phyloP scores from a whole-genome alignment of 2,113 vertebrate genomes.

The Propithecus coquereli region DNA sequence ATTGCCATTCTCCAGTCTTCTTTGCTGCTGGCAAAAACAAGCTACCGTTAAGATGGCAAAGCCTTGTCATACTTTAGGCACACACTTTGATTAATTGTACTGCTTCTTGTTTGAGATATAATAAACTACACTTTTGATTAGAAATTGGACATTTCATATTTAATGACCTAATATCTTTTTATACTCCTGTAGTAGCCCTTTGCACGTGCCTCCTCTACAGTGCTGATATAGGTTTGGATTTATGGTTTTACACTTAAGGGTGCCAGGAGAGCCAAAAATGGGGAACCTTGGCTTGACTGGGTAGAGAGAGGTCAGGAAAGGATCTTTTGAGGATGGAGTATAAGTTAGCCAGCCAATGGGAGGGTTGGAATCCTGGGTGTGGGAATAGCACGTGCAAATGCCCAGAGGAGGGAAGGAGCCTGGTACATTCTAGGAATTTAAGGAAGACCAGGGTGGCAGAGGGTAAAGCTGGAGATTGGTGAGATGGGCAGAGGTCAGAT shows the following conservation, averaged over 20 bases:
- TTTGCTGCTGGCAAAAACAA: no score
- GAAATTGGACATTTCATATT: no score
- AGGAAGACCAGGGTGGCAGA: background rate
- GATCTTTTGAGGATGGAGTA: background rate
- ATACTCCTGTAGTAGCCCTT: background rate
- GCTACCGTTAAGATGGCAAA: no score
- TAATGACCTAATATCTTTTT: no score
- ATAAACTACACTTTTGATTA: no score
- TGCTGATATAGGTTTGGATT: background rate
- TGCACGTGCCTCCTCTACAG: accelerated
- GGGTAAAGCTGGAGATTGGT: background rate
- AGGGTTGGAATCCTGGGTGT: background rate
- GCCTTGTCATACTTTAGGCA: no score
- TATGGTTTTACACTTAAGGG: background rate
- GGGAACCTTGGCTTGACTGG: background rate
- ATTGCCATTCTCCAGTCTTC: no score
- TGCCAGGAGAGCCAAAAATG: background rate
- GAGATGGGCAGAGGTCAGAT: background rate
- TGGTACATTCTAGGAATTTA: no score
- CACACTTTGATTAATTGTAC: no score
- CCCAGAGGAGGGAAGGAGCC: background rate
- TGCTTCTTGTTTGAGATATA: no score
- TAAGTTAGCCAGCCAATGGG: background rate
- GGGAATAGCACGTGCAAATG: background rate
- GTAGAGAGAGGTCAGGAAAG: background rate